A percentile compares a stretch with the other conserved stretches of the same genome.
phyloP scores from a whole-genome alignment of 2,113 vertebrate genomes.

The Charina bottae region DNA sequence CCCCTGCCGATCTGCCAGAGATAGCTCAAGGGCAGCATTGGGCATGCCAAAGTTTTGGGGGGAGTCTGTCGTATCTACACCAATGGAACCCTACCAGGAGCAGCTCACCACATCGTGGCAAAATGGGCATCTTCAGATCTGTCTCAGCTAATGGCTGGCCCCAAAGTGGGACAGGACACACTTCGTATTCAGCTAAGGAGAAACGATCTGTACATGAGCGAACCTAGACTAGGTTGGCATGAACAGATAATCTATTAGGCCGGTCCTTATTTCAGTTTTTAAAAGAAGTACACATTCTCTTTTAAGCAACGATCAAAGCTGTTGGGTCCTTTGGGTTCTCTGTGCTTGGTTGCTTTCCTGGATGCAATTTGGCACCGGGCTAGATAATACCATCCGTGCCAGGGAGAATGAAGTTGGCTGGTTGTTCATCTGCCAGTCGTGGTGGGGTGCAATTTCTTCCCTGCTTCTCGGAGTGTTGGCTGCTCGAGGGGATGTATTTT shows the following conservation, averaged over 20 bases:
- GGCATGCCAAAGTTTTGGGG: background rate
- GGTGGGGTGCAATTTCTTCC: background rate
- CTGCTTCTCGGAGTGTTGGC: background rate
- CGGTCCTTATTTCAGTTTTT: background rate
- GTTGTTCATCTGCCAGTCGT: background rate
- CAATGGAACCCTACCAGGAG: background rate
- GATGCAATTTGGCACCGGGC: background rate
- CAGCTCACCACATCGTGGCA: background rate
- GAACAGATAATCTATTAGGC: background rate
- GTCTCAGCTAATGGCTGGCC: background rate
- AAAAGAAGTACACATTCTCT: background rate
- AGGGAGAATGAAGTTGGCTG: background rate
- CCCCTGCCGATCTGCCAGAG: background rate
- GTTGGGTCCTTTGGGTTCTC: background rate
- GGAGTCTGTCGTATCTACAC: background rate
- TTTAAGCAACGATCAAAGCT: background rate
- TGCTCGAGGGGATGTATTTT: background rate
- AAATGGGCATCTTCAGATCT: background rate
- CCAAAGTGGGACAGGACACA: background rate
- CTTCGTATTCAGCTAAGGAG: background rate
- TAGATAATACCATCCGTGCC: background rate
- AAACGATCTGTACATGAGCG: background rate
- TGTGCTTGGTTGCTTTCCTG: background rate
- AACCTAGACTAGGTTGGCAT: background rate
- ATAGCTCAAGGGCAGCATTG: background rate